These are phyloP conservation scores for Cremastinae sp. DNA, from an alignment of 2,888 invertebrate species.

Conservation along the genomic window DNA sequence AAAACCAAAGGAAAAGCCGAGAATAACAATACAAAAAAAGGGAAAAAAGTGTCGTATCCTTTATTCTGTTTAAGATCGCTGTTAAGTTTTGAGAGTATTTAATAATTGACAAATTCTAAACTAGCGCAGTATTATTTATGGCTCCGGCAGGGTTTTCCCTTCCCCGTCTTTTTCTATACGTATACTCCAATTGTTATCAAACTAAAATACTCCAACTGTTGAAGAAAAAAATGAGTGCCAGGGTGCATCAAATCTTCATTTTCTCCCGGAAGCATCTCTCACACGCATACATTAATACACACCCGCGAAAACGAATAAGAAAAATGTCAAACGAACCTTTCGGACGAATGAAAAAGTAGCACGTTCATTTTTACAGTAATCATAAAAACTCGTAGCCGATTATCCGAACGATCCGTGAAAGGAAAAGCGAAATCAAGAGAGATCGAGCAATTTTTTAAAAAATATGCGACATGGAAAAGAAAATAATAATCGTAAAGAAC, in stretches of 20 bases:
- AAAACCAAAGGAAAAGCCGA: no score
- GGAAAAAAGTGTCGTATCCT: conserved; percentile 1
- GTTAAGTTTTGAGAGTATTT: conserved; percentile 50
- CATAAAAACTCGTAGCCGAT: conserved; percentile 39
- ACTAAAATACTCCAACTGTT: conserved; percentile 29
- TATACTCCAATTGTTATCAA: conserved; percentile 25
- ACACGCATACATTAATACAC: conserved; percentile 36
- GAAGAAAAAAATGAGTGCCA: conserved; percentile 32
- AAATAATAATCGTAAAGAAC: conserved; percentile 4
- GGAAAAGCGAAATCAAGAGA: not conserved
- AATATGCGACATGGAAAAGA: not conserved
- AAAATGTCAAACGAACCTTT: conserved; percentile 39
- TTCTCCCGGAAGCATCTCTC: conserved; percentile 35
- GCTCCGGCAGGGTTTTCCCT: conserved; percentile 18
- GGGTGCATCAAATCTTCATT: conserved; percentile 33
- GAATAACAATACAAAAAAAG: not conserved
- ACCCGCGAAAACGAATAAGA: conserved; percentile 1
- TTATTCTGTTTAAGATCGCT: conserved; percentile 41
- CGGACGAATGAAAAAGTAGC: conserved; percentile 50
- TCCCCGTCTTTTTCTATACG: not conserved
- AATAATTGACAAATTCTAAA: conserved; percentile 52
- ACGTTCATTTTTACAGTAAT: conserved; percentile 59
- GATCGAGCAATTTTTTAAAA: no score
- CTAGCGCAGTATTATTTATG: conserved; percentile 55
- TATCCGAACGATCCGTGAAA: conserved; percentile 36